Evolutionary conservation across 2,113 vertebrate genomes (phyloP).

Genomic region (Anarhynchus alexandrinus): DNA sequence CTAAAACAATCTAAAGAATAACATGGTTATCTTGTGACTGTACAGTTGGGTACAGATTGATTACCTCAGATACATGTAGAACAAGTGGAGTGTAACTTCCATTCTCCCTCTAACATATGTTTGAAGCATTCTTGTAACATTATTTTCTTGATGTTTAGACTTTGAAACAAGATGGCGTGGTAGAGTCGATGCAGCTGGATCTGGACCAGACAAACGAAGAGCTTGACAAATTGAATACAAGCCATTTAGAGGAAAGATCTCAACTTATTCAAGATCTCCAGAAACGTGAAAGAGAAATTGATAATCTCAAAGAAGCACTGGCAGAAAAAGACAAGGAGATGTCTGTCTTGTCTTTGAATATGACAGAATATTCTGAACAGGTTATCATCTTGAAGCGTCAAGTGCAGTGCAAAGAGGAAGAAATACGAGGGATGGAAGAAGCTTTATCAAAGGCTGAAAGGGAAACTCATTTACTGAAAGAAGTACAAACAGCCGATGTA

Average conservation of each 20-base stretch:
- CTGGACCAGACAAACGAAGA: conserved; percentile 89
- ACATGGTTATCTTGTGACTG: neutral
- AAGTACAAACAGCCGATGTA: conserved; percentile 79
- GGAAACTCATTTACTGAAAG: conserved; percentile 72
- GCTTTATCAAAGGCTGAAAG: conserved; percentile 76
- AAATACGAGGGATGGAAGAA: conserved; percentile 71
- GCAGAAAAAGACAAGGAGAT: conserved; percentile 84
- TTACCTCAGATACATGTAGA: neutral
- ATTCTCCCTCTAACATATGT: neutral
- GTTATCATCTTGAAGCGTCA: conserved; percentile 75
- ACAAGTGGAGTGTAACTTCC: fast-evolving
- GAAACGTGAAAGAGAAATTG: conserved; percentile 86
- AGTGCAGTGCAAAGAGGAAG: conserved; percentile 80
- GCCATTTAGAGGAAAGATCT: conserved; percentile 84
- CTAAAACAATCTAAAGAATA: neutral
- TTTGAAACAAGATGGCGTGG: conserved; percentile 78
- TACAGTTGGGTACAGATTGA: neutral
- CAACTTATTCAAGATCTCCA: conserved; percentile 89
- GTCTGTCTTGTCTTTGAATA: conserved; percentile 65
- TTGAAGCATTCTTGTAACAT: neutral
- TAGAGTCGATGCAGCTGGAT: conserved; percentile 80
- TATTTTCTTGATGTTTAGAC: conserved; percentile 33
- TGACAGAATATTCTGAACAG: conserved; percentile 83
- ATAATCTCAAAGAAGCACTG: conserved; percentile 80
- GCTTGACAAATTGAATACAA: conserved; percentile 84